Evolutionary conservation across 2,888 invertebrate species (phyloP), one percentile per base, ranked within the genome.

Genomic region (Athetis lepigone): DNA sequence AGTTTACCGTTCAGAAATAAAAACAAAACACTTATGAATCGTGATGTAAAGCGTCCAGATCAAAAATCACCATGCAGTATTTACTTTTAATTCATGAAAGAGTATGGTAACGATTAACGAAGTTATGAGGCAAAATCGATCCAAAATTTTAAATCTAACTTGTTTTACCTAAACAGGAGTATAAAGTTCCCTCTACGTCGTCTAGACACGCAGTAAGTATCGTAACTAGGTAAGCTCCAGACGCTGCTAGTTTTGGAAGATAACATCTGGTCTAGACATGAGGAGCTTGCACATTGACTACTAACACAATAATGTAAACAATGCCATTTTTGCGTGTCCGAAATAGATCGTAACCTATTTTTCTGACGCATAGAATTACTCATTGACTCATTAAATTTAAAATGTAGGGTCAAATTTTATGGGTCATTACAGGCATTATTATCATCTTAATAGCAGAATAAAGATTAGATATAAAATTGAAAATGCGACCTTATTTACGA

Each of bases 201-300:
- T 92, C 92, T 92, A 92, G 92, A 92, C 92, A 80, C 70, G 71
- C 69, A 81, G 80, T 80, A 37, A 11, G 33, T 54, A 19, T 47
- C 19, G 52, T 72, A 66, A 71, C 57, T 77, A 67, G 60, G 74
- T 67, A 77, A 63, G 56, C 70, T 67, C 61, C 70, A 77, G 70
- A 78, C 79, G 73, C 68, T 77, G 77, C 81, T 81, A 73, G 77
- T 84, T 83, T 77, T 66, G 59, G 64, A 84, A 77, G 70, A 67
- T 56, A 82, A 80, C 82, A 86, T 84, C 81, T 84, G 84, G 72
- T 78, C 76, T 76, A 80, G 84, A 80, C 80, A 81, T 77, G 70
- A 82, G 70, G 50, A 69, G 73, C 60, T 63, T 74, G 79, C 79
- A 71, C 80, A 79, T 75, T 80, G 74, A 81, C 56, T 70, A 54